These are phyloP conservation scores for Rhineura floridana DNA, from an alignment of 2,113 vertebrate genomes.

Conservation along the genomic window DNA sequence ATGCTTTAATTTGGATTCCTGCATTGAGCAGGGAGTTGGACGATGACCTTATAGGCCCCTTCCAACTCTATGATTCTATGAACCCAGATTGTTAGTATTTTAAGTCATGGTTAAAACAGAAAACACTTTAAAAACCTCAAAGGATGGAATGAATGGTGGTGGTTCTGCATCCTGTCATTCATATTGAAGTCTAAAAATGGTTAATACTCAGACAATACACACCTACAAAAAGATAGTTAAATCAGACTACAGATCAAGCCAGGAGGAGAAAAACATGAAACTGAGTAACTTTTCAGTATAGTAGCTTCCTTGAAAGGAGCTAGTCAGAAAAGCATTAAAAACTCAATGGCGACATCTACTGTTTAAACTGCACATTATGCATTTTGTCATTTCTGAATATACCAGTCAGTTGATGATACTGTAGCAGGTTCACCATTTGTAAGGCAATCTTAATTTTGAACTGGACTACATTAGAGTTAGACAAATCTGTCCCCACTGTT, in stretches of 20 bases:
- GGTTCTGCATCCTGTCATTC: background rate
- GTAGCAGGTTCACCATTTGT: background rate
- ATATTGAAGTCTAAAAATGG: background rate
- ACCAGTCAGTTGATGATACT: background rate
- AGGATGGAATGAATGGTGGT: no score
- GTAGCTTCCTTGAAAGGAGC: background rate
- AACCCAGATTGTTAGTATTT: background rate
- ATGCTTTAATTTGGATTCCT: no score
- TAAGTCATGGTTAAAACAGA: background rate
- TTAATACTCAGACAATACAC: background rate
- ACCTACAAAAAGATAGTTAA: background rate
- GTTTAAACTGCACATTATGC: background rate
- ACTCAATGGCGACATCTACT: background rate
- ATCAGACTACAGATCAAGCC: no score
- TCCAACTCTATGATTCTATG: no score
- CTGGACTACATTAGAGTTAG: background rate
- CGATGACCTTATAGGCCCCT: no score
- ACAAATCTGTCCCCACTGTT: background rate
- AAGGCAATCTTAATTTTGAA: background rate
- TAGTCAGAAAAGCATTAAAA: background rate
- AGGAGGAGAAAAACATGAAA: no score
- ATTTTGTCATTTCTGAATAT: background rate
- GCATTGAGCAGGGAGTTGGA: no score
- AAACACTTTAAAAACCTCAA: background rate
- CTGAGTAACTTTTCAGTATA: no score